Evolutionary conservation across 2,797 vertebrate species (phyloP).

Genomic region (Leucoraja ocellata): DNA sequence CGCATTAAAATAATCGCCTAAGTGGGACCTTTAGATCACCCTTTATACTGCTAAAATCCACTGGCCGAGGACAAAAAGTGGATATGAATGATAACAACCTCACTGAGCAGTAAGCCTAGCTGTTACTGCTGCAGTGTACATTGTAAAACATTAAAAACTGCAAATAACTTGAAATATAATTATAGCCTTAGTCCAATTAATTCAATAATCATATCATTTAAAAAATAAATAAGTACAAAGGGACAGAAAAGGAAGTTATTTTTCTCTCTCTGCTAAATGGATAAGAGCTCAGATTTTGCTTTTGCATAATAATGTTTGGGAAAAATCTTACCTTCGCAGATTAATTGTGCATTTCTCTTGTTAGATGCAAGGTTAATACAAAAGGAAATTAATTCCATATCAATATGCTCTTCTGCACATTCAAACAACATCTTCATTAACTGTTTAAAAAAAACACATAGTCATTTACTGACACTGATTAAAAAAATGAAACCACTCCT

Average conservation of each 20-base stretch:
- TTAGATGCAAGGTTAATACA: slow-evolving; percentile 91
- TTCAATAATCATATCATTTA: not conserved
- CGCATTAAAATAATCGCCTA: too few relatives aligned
- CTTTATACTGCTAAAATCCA: not conserved
- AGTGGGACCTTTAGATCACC: too few relatives aligned
- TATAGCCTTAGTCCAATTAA: not conserved
- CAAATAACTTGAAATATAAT: not conserved
- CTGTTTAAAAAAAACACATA: slow-evolving; percentile 53
- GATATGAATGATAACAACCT: not conserved
- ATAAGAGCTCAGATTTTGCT: not conserved
- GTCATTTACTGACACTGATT: not conserved
- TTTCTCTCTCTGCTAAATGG: not conserved
- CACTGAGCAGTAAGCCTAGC: not conserved
- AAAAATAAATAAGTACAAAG: not conserved
- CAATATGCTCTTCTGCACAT: slow-evolving; percentile 69
- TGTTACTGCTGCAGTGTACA: too few relatives aligned
- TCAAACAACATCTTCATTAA: slow-evolving; percentile 88
- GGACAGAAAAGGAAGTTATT: not conserved
- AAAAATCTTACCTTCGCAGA: slow-evolving; percentile 76
- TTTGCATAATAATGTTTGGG: not conserved
- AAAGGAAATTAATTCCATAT: slow-evolving; percentile 80
- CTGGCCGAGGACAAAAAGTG: not conserved
- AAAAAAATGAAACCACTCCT: not conserved
- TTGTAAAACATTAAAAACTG: too few relatives aligned
- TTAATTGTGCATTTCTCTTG: slow-evolving; percentile 83